Percentiles rank a stretch among this genome's conserved stretches.
phyloP scores from a whole-genome alignment of 2,113 vertebrate species.

The Thunnus thynnus region DNA sequence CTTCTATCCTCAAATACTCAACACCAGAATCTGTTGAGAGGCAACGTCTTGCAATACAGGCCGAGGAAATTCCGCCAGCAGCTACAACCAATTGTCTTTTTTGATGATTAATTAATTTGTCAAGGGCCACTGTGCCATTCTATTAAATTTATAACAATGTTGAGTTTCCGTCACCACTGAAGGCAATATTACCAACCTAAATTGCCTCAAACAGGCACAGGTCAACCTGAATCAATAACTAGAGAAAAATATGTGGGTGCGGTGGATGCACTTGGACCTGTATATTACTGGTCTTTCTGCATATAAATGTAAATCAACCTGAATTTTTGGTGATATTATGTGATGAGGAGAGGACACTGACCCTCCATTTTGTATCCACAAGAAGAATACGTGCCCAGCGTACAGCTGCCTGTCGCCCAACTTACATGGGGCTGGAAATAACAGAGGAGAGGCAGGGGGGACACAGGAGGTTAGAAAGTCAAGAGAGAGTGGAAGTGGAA shows the following conservation, averaged over 20 bases:
- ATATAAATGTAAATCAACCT: constrained; percentile 63
- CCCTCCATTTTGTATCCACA: constrained; percentile 44
- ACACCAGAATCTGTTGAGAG: neutral
- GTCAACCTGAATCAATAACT: constrained; percentile 56
- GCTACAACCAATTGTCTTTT: constrained; percentile 52
- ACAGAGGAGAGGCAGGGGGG: neutral
- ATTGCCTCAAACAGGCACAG: constrained; percentile 31
- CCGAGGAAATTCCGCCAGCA: constrained; percentile 7
- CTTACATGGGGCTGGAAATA: neutral
- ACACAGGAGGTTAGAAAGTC: neutral
- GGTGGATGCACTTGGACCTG: constrained; percentile 8
- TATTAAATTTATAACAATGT: constrained; percentile 33
- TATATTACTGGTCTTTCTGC: constrained; percentile 38
- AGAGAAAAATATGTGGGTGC: constrained; percentile 14
- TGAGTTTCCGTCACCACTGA: constrained; percentile 13
- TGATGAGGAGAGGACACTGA: constrained; percentile 39
- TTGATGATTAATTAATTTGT: constrained; percentile 58
- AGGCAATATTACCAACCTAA: constrained; percentile 20
- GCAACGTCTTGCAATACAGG: neutral
- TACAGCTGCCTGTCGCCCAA: neutral
- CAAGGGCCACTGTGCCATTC: constrained; percentile 26
- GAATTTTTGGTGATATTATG: constrained; percentile 44
- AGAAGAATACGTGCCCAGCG: constrained; percentile 33
- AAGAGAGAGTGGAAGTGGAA: neutral
- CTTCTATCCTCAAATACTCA: neutral